Conservation (phyloP, 2,113 vertebrate species). For the Silurus meridionalis region DNA sequence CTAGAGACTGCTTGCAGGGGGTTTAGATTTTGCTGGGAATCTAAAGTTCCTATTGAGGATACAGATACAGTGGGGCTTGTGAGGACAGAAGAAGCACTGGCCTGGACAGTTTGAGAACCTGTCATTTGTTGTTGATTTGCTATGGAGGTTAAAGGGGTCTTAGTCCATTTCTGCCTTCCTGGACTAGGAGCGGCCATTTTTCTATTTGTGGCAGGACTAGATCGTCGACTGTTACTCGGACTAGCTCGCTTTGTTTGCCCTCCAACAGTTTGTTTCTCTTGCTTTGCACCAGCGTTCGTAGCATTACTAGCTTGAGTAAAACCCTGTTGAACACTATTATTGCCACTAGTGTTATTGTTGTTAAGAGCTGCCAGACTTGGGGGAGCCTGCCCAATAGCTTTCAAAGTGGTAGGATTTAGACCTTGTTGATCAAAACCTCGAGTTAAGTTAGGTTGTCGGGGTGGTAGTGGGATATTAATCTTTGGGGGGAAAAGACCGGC, state of each 20-base stretch:
- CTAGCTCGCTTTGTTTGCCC: conserved; percentile 88
- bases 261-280: conserved; percentile 81
- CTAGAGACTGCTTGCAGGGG: conserved; percentile 67
- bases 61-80: conserved; percentile 72
- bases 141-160: conserved; percentile 77
- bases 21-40: conserved; percentile 73
- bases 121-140: conserved; percentile 80
- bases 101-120: conserved; percentile 80
- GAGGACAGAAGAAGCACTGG: conserved; percentile 75
- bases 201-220: conserved; percentile 90
- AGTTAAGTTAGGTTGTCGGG: conserved; percentile 85
- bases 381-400: conserved; percentile 96
- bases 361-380: conserved; percentile 76
- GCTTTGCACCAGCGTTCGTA: conserved; percentile 73
- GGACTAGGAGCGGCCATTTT: conserved; percentile 91
- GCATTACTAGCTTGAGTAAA: conserved; percentile 61
- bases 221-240: conserved; percentile 91
- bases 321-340: conserved; percentile 67
- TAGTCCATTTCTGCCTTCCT: conserved; percentile 90
- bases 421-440: conserved; percentile 98
- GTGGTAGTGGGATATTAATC: conserved; percentile 98
- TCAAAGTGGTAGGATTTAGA: conserved; percentile 96
- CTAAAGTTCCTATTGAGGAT: conserved; percentile 68
- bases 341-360: conserved; percentile 65
- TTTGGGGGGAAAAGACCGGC: conserved; percentile 97